Base-by-base conservation (phyloP, 2,797 vertebrate genomes). In the Cirrhinus molitorella region DNA sequence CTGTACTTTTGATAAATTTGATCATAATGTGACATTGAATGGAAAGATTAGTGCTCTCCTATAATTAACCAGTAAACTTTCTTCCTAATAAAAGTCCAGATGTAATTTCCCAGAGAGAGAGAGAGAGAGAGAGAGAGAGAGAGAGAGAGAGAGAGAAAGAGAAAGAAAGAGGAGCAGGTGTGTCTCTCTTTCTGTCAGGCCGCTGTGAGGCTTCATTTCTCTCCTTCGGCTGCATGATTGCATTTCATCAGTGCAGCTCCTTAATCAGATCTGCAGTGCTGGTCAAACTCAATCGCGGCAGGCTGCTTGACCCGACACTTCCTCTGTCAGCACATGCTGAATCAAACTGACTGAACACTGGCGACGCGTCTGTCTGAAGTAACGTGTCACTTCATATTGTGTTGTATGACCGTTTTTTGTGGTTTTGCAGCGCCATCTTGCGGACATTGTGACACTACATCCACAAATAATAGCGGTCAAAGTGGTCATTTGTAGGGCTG, bases 191-290 rank as follows among this genome's bases (percentile, higher is more conserved):
- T 71, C 65, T 72, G n/a, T 51, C 55, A 55, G 66, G 70, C 84
- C 75, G 57, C 83, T 87, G 83, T 73, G 80, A 75, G 61, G 71
- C 55, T 37, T 85, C 79, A 83, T 89, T 85, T 74, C 83, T 85
- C 83, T 85, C 87, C 63, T 89, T 85, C 88, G 74, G 88, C 57
- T 0, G 70, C 86, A 89, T 92, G 91, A 93, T 93, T 90, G 88
- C 81, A 88, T 88, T 87, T 86, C 88, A 89, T 90, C 91, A 89
- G 89, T 88, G 5, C 25, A 90, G 90, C 86, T 89, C 86, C 70
- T 91, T 93, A 94, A 94, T 94, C 92, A 91, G 91, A 94, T 94
- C 91, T 92, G 82, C 80, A 87, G 88, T 90, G 85, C 90, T 88
- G 84, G 45, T 89, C 81, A 94, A 92, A 94, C 88, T 92, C 90